Conservation (phyloP, 1,140 invertebrate species). For the Pinna nobilis region DNA sequence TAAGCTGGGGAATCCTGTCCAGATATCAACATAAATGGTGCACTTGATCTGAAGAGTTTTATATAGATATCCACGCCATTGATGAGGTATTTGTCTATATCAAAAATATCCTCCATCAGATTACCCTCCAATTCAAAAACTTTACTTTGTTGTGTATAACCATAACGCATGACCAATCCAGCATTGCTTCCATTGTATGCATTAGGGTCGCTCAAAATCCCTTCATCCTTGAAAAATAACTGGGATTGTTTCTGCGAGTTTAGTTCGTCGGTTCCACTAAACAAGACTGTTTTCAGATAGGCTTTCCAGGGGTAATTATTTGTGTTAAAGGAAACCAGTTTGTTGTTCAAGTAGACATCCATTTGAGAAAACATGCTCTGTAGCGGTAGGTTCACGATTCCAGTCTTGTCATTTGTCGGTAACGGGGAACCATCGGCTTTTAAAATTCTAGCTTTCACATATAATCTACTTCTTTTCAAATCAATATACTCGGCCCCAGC, state of each 20-base stretch:
- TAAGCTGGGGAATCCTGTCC: slow-evolving; percentile 12
- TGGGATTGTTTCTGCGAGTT: slow-evolving; percentile 21
- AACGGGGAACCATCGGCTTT: slow-evolving; percentile 34
- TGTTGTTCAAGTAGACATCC: slow-evolving; percentile 39
- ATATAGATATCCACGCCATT: slow-evolving; percentile 36
- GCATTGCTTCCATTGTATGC: slow-evolving; percentile 20
- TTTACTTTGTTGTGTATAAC: slow-evolving; percentile 24
- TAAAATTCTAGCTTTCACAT: slow-evolving; percentile 30
- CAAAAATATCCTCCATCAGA: slow-evolving; percentile 29
- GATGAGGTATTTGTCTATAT: slow-evolving; percentile 31
- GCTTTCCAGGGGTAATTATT: slow-evolving; percentile 32
- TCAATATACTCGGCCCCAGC: slow-evolving; percentile 37
- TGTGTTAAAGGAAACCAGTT: slow-evolving; percentile 30
- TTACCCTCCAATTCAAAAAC: slow-evolving; percentile 31
- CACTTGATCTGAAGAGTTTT: slow-evolving; percentile 29
- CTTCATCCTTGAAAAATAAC: slow-evolving; percentile 27
- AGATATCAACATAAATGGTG: slow-evolving; percentile 24
- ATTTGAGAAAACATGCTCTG: slow-evolving; percentile 33
- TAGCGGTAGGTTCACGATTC: slow-evolving; percentile 29
- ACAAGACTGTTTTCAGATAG: slow-evolving; percentile 24
- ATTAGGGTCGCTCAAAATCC: not conserved
- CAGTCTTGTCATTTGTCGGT: slow-evolving; percentile 22
- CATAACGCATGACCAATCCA: slow-evolving; percentile 24
- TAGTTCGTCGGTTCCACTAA: slow-evolving; percentile 20
- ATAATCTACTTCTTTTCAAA: slow-evolving; percentile 20